Base-by-base conservation (phyloP, 2,113 vertebrate species). In the Hoplias malabaricus region DNA sequence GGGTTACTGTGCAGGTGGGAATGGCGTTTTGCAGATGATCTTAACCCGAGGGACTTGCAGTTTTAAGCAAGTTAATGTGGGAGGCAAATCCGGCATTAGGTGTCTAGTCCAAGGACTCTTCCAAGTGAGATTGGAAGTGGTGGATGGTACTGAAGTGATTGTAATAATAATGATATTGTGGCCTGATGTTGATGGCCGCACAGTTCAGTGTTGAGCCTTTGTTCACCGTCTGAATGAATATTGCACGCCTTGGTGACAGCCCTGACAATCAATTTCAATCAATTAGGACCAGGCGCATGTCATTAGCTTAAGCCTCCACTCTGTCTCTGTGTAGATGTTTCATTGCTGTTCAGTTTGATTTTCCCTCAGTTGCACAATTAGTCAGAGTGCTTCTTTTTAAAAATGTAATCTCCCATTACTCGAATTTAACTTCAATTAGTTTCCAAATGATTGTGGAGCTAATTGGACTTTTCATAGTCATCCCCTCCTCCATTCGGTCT, bases 401-500 rank as follows among this genome's bases (percentile, higher is more conserved):
- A 53, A 90, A 89, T 88, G 85, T 85, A 83, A 86, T 87, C 82
- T 89, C 86, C 87, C 87, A 90, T 91, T 88, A 91, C 84, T 85
- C 88, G 83, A 89, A 90, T 90, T 88, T 86, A 86, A 86, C 91
- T 90, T 83, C 87, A 90, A 90, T 92, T 90, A 91, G 79, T 86
- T 84, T 56, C 23, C 79, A 72, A 83, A 80, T 75, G 82, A 86
- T 87, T 87, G 86, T 56, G 82, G 80, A 83, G 83, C 79, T 80
- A 83, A 83, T 80, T 80, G 54, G 81, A 76, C 68, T 72, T n/a
- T 65, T 71, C 82, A 84, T 83, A 83, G 82, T 87, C 83, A 85
- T 87, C 72, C 79, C 78, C 79, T 83, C 77, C 83, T 61, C 46
- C 36, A n/a, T 72, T 29, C 73, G 53, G 57, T 82, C 54, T 72